Base-by-base conservation (phyloP, 2,113 vertebrate genomes). In the Monopterus albus region DNA sequence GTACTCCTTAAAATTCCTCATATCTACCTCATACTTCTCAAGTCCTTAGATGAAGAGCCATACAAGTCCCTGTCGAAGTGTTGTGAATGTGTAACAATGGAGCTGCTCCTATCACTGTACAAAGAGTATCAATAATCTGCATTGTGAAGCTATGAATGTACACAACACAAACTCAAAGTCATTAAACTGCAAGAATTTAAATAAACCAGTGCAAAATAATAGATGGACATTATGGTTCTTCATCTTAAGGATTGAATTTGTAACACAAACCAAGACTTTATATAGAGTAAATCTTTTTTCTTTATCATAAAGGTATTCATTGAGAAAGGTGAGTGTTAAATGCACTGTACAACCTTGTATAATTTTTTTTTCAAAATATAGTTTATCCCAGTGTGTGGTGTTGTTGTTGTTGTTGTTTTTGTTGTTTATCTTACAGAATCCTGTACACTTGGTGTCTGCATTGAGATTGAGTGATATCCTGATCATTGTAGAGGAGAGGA, bases 11-110 rank as follows among this genome's bases (percentile, higher is more conserved):
- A 61, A 65, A 75, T 63, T 72, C 67, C 69, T 78, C 63, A 58
- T 61, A 31, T 83, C 68, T 77, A 33, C n/a, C n/a, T n/a, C n/a
- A n/a, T n/a, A n/a, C n/a, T n/a, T n/a, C n/a, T n/a, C 73, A 84
- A 72, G 73, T 86, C 86, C 80, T 83, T 58, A 71, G 78, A 88
- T 85, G 81, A 88, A 87, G 85, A 85, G 69, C 82, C 89, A 87
- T 83, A 85, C 12, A n/a, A 67, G 58, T 90, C 80, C 86, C 58
- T 49, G 52, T 64, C 52, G 21, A 78, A 66, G 63, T 52, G 40
- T 47, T 74, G 25, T 51, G 11, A 52, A 69, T 62, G 52, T 18
- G 64, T 42, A 43, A 53, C 29, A 58, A 71, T 70, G 75, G 59
- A 52, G 65, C 65, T 6, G 46, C 75, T 38, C 55, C 63, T 38